Evolutionary conservation across 2,888 invertebrate genomes (phyloP).

Genomic region (Phoronis australis): DNA sequence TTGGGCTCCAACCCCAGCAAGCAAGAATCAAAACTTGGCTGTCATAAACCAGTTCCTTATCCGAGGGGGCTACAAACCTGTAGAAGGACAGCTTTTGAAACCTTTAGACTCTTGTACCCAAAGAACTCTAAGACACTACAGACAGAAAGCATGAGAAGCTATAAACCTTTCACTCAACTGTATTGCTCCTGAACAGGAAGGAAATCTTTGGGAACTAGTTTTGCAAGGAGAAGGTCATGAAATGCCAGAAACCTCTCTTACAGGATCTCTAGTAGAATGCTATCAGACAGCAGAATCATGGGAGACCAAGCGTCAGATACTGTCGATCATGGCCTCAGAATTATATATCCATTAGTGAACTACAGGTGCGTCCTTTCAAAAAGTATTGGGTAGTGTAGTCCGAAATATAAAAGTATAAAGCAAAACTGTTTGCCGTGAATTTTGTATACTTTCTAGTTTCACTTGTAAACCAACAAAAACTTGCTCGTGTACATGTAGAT

Average conservation of each 20-base stretch:
- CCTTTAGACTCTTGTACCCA: neutral
- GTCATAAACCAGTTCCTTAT: neutral
- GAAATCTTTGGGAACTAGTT: neutral
- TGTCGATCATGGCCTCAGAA: neutral
- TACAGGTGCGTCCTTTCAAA: too few relatives aligned
- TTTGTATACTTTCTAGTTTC: too few relatives aligned
- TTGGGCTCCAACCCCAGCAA: neutral
- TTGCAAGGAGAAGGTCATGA: neutral
- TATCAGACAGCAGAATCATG: neutral
- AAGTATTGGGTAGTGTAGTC: too few relatives aligned
- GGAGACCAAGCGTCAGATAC: neutral
- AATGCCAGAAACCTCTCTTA: neutral
- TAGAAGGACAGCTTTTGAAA: neutral
- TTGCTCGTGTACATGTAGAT: too few relatives aligned
- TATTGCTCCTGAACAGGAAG: constrained; percentile 1
- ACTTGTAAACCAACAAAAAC: too few relatives aligned
- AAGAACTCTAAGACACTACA: neutral
- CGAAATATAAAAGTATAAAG: too few relatives aligned
- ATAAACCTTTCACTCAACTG: neutral
- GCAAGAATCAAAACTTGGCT: neutral
- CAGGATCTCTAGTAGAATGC: neutral
- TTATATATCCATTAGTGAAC: too few relatives aligned
- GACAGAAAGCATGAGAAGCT: neutral
- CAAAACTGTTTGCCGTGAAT: too few relatives aligned
- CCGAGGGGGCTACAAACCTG: neutral